These are phyloP conservation scores for Pseudorectes ferrugineus DNA, from an alignment of 2,113 vertebrate species.

Conservation along the genomic window DNA sequence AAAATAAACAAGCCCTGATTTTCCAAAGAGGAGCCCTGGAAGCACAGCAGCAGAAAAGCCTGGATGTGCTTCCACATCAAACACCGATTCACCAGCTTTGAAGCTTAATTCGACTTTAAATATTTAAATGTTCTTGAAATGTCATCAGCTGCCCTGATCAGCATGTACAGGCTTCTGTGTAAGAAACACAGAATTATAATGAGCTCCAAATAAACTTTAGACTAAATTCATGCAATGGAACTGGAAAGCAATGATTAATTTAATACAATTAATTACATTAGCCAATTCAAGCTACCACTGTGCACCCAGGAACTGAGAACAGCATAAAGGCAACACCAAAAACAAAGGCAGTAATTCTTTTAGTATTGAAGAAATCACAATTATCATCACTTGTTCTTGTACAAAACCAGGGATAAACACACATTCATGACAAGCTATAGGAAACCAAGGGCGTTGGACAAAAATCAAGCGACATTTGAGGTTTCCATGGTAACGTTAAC, in stretches of 20 bases:
- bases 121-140: conserved; percentile 45
- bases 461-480: background rate
- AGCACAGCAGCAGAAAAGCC: background rate
- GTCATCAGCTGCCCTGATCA: conserved; percentile 6
- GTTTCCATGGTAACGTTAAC: background rate
- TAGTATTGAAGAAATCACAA: background rate
- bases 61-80: background rate
- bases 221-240: background rate
- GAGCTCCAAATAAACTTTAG: background rate
- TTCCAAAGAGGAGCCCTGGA: background rate
- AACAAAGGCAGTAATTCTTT: background rate
- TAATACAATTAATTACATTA: background rate
- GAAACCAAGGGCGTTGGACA: background rate
- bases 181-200: background rate
- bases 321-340: background rate
- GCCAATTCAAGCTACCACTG: background rate
- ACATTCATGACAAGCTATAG: background rate
- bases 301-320: background rate
- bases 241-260: background rate
- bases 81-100: conserved; percentile 14
- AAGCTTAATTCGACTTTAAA: conserved; percentile 41
- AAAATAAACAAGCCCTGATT: background rate
- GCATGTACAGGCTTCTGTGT: background rate
- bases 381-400: background rate
- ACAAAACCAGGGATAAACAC: background rate